phyloP scores from a whole-genome alignment of 2,113 vertebrate species.

The Poeciliopsis prolifica region DNA sequence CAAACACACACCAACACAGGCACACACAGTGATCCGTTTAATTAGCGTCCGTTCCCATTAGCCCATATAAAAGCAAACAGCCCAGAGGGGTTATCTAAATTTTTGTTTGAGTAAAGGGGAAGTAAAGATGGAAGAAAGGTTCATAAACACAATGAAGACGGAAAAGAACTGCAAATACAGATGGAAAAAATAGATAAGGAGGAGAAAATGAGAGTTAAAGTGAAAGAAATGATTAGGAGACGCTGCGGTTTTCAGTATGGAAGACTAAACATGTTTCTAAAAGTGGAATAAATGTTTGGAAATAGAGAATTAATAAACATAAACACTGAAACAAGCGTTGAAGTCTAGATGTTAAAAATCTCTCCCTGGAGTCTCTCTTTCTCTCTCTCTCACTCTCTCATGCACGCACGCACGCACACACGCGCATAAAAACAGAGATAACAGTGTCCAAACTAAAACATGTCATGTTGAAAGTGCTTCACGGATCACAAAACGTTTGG shows the following conservation, averaged over 20 bases:
- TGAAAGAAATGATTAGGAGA: background rate
- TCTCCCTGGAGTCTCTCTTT: too few species aligned
- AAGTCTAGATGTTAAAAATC: background rate
- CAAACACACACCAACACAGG: conserved; percentile 26
- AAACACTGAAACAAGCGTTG: background rate
- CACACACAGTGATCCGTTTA: conserved; percentile 53
- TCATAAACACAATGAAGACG: conserved; percentile 24
- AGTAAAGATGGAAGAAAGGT: conserved; percentile 1
- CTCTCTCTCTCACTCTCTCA: too few species aligned
- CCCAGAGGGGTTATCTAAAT: conserved; percentile 58
- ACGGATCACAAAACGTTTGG: too few species aligned
- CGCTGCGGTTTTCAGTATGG: background rate
- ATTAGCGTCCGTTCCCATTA: conserved; percentile 66
- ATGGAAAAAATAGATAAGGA: background rate
- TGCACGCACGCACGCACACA: too few species aligned
- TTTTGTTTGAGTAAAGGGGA: conserved; percentile 14
- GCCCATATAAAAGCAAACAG: conserved; percentile 78
- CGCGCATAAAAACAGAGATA: too few species aligned
- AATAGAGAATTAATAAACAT: background rate
- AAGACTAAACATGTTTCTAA: background rate
- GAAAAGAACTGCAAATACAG: background rate
- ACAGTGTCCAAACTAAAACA: too few species aligned
- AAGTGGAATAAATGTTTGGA: background rate
- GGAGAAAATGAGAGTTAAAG: background rate
- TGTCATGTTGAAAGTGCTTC: too few species aligned